Evolutionary conservation across 2,113 vertebrate species (phyloP), one percentile per base, ranked within the genome.

Genomic region (Anolis carolinensis): DNA sequence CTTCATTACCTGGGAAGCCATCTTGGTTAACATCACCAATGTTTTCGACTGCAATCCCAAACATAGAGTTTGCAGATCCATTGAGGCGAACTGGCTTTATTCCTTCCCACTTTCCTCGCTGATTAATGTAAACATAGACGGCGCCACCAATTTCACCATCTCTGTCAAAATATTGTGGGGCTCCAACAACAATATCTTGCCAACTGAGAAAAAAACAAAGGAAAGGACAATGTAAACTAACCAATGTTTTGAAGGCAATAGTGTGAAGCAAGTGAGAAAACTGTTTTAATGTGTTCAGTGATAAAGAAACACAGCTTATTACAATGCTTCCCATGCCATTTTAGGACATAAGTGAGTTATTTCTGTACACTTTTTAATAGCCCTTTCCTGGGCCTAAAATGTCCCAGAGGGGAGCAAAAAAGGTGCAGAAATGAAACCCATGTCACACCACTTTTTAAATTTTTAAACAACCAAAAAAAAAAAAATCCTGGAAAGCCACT

Each of bases 151-250:
- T 92, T 81, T 98, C 98, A 75, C 96, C 94, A 32, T 97, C 96
- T 90, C 98, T 98, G 90, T 98, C 97, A 93, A 98, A 99, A 93
- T 98, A 99, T 81, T 99, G 98, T 0, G 99, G 99, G 0, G 99
- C 98, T 93, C 99, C 99, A n/a, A 99, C 97, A 44, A 98, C 97
- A 32, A 99, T 97, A 94, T 99, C 99, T 90, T 99, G 96, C 98
- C 99, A 99, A 73, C 99, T 99, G 81, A 65, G 39, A 90, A 89
- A 87, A 36, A 6, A 4, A 1, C 86, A 86, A 39, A 4, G 44
- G 14, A 27, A 0, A 20, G 80, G 59, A 44, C 30, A 48, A 13
- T 13, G 39, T 44, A 44, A 44, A 44, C 39, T 44, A 44, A 44
- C 2, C 39, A 44, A 44, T 11, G 6, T 8, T 87, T 88, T 90